Evolutionary conservation across 2,113 vertebrate species (phyloP), one percentile per base, ranked within the genome.

Genomic region (Chloebia gouldiae): DNA sequence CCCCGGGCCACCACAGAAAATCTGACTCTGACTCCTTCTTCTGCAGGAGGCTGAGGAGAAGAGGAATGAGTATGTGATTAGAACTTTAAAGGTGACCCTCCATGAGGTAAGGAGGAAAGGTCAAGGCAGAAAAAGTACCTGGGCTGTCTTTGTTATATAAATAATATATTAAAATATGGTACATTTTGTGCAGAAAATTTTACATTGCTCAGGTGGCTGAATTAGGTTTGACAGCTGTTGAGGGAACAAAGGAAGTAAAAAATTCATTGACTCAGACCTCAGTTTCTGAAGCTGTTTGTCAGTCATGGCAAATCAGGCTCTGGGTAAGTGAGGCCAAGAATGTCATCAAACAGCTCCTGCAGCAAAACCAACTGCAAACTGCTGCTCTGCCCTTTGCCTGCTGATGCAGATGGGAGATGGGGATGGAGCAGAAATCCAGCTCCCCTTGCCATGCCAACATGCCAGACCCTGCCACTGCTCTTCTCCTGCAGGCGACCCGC

Each of bases 11-110:
- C 13, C 12, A 5, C 33, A 5, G 64, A 20, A 66, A 90, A n/a
- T 2, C 35, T 92, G 86, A 93, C 90, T 49, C 82, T 60, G 22
- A 44, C 94, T 47, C 78, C 72, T 70, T 89, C 66, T 66, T 71
- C 92, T 81, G 73, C 94, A 99, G 99, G 98, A 98, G 92, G 97
- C 97, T 23, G 99, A 99, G 89, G 98, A 98, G 81, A 98, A 89
- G 85, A 99, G 98, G 97, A 98, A 97, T 6, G 98, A 99, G 84
- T 99, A 99, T 66, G 76, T 98, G 77, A 98, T 98, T 51, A 98
- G 99, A 94, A 98, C 90, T 37, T 97, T 99, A 88, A 98, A 98
- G 93, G 94, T 98, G 96, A 98, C 98, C 45, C 98, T 98, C 97
- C 95, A 92, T 5, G 97, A 97, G 71, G 99, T 99, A 98, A 99